Conservation (phyloP, 1,140 invertebrate genomes). For the Drosophila busckii region DNA sequence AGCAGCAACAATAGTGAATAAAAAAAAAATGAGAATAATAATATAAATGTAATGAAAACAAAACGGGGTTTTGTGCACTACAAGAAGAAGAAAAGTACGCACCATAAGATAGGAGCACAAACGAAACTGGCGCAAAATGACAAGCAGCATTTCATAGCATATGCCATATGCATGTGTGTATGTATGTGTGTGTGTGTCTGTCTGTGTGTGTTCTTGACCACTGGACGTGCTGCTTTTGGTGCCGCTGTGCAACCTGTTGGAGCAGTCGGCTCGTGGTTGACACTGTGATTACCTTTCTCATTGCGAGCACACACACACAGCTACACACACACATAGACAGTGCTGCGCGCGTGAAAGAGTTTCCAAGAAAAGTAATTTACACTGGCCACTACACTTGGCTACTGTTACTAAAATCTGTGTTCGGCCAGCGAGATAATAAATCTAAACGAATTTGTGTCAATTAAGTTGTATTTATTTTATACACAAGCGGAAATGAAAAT, state of each 20-base stretch:
- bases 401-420: background rate
- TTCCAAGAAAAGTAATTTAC: background rate
- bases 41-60: constrained; percentile 59
- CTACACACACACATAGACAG: constrained; percentile 11
- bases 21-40: constrained; percentile 20
- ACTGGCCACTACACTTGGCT: background rate
- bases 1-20: constrained; percentile 12
- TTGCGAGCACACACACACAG: constrained; percentile 25
- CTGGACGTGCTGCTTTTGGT: constrained; percentile 23
- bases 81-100: constrained; percentile 5
- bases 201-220: constrained; percentile 26
- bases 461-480: no score
- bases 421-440: no score
- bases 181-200: background rate
- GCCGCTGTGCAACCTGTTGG: constrained; percentile 49
- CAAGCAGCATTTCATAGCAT: background rate
- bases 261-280: constrained; percentile 48
- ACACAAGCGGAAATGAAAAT: no score
- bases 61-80: constrained; percentile 33
- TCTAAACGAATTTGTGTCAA: no score
- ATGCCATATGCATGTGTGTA: background rate
- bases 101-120: constrained; percentile 8
- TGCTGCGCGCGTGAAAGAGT: constrained; percentile 40
- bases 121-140: constrained; percentile 32
- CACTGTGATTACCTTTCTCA: constrained; percentile 69